phyloP scores from a whole-genome alignment of 2,113 vertebrate species.

The Dasyprocta punctata region DNA sequence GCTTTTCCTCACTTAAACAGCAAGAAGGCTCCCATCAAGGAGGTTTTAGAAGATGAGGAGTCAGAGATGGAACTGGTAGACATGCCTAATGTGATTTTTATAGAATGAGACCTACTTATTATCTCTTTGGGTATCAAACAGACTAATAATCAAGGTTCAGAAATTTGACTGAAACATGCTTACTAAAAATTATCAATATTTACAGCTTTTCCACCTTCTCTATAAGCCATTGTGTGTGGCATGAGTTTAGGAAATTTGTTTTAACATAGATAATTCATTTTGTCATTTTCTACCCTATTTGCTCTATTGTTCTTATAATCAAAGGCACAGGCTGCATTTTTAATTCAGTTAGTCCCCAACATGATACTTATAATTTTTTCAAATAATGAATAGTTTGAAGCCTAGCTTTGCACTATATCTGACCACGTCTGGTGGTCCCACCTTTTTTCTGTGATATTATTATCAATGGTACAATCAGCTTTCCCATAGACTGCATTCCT shows the following conservation, averaged over 20 bases:
- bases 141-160: not conserved
- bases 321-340: not conserved
- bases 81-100: not conserved
- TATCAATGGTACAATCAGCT: too few species aligned
- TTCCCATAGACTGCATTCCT: not conserved
- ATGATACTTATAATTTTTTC: not conserved
- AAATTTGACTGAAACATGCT: not conserved
- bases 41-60: not conserved
- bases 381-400: not conserved
- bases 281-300: not conserved
- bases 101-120: not conserved
- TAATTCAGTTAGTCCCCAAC: not conserved
- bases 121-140: not conserved
- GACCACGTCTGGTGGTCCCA: not conserved
- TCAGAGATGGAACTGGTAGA: not conserved
- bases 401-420: not conserved
- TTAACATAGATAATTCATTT: not conserved
- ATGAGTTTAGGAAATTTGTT: not conserved
- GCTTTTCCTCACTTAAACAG: not conserved
- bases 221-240: not conserved
- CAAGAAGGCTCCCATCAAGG: not conserved
- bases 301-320: not conserved
- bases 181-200: not conserved
- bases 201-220: not conserved
- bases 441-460: not conserved